Conservation (phyloP, 2,113 vertebrate species). For the Cacatua alba region DNA sequence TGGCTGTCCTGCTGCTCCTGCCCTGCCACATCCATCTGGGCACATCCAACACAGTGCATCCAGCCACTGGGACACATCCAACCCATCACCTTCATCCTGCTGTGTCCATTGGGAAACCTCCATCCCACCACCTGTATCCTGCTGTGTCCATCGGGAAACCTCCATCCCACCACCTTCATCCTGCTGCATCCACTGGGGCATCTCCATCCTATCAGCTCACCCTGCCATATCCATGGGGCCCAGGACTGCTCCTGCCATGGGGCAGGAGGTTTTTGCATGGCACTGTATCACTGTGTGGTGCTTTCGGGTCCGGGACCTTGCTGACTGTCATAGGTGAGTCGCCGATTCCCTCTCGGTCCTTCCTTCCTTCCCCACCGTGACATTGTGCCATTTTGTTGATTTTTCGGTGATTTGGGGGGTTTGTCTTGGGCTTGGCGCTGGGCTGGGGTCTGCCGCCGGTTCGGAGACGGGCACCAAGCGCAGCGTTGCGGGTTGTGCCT, state of each 20-base stretch:
- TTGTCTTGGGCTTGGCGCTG: background rate
- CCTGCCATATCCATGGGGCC: background rate
- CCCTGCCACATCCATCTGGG: background rate
- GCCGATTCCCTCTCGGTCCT: background rate
- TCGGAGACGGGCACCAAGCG: accelerated
- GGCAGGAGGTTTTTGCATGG: conserved; percentile 44
- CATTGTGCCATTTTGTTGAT: background rate
- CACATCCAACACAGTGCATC: accelerated
- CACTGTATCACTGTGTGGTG: background rate
- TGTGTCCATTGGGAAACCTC: background rate
- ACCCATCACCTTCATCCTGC: no score
- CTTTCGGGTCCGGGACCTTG: background rate
- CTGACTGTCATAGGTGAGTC: conserved; percentile 56
- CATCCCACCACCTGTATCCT: background rate
- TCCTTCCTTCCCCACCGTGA: accelerated
- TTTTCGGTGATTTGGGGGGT: background rate
- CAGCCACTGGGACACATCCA: background rate
- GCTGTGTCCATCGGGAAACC: background rate
- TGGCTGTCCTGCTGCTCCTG: background rate
- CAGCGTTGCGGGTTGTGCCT: accelerated
- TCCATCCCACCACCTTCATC: background rate
- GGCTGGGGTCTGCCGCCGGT: background rate
- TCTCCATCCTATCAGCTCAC: background rate
- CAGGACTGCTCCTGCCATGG: background rate
- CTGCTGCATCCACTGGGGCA: no score